Evolutionary conservation across 2,888 invertebrate genomes (phyloP).

Genomic region (Proisotoma minuta): DNA sequence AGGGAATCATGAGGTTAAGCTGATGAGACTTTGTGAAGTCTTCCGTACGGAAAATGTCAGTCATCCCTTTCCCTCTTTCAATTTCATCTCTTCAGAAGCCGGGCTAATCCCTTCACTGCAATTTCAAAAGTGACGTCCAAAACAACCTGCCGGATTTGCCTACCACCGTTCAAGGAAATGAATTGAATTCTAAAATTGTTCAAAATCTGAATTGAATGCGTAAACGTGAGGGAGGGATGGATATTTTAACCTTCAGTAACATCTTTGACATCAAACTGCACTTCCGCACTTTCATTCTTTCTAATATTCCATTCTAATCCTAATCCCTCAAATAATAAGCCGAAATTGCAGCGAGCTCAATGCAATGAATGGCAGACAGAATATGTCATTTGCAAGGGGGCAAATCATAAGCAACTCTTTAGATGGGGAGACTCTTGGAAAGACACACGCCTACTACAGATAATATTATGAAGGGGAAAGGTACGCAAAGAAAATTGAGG

Average conservation of each 20-base stretch:
- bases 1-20: too few species aligned
- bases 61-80: not conserved
- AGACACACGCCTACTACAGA: not conserved
- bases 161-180: not conserved
- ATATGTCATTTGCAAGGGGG: not conserved
- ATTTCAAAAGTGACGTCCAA: not conserved
- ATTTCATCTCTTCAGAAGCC: not conserved
- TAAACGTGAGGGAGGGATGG: not conserved
- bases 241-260: conserved; percentile 5
- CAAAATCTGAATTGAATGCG: not conserved
- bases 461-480: not conserved
- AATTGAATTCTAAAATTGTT: not conserved
- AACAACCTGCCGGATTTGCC: conserved; percentile 1
- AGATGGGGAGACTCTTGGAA: not conserved
- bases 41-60: not conserved
- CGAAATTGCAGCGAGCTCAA: not conserved
- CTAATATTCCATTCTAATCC: not conserved
- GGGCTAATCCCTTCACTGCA: not conserved
- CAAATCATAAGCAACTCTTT: not conserved
- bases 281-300: not conserved
- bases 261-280: conserved; percentile 4
- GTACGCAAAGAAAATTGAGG: not conserved
- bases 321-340: conserved; percentile 1
- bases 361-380: not conserved
- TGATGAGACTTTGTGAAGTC: too few species aligned